phyloP scores from a whole-genome alignment of 2,797 vertebrate genomes.

The Poeciliopsis gracilis region DNA sequence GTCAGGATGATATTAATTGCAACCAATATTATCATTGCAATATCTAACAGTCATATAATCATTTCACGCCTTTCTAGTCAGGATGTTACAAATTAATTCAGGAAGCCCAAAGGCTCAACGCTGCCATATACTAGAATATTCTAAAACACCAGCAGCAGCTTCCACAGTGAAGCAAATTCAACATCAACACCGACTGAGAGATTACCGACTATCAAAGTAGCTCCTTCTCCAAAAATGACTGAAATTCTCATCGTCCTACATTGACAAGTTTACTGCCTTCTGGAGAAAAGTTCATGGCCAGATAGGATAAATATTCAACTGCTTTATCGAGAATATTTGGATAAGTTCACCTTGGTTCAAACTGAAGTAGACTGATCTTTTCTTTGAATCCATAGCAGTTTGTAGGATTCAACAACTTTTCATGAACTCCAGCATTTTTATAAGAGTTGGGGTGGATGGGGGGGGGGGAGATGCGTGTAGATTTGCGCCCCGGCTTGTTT shows the following conservation, averaged over 20 bases:
- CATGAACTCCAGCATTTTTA: neutral
- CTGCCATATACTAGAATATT: neutral
- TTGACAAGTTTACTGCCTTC: neutral
- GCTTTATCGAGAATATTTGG: neutral
- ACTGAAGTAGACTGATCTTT: neutral
- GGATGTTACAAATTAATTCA: neutral
- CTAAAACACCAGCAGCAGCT: neutral
- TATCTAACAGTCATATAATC: neutral
- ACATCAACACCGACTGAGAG: neutral
- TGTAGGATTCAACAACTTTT: neutral
- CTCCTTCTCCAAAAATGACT: neutral
- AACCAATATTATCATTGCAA: neutral
- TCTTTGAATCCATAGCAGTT: too few relatives aligned
- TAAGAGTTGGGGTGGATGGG: neutral
- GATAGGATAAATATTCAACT: neutral
- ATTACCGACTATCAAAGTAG: neutral
- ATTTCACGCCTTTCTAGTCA: neutral
- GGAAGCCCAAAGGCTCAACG: neutral
- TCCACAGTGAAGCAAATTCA: neutral
- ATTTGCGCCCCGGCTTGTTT: neutral
- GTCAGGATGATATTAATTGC: neutral
- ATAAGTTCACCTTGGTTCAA: neutral
- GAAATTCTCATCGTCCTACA: neutral
- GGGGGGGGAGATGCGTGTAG: neutral
- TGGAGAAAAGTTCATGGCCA: neutral